phyloP scores from a whole-genome alignment of 2,888 invertebrate species.

The Euspilapteryx auroguttella region DNA sequence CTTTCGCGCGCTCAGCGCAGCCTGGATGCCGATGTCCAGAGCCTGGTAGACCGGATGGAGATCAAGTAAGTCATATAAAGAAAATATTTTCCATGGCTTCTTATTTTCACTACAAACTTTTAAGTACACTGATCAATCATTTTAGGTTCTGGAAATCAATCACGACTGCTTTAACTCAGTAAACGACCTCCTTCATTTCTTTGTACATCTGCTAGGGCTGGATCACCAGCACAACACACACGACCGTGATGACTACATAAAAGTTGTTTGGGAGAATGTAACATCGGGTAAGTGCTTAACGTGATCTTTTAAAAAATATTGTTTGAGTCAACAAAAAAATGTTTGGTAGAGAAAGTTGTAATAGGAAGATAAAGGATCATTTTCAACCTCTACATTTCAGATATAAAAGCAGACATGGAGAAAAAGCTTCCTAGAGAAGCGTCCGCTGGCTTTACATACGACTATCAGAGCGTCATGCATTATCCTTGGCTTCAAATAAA shows the following conservation, averaged over 20 bases:
- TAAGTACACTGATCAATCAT: not conserved
- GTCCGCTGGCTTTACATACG: constrained; percentile 33
- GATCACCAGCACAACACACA: constrained; percentile 51
- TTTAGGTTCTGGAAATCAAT: constrained; percentile 24
- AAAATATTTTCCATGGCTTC: not conserved
- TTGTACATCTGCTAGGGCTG: constrained; percentile 36
- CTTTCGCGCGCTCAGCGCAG: constrained; percentile 18
- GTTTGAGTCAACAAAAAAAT: no score
- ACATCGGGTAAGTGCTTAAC: constrained; percentile 20
- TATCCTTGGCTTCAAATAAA: constrained; percentile 48
- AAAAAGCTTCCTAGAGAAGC: constrained; percentile 29
- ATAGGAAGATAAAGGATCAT: no score
- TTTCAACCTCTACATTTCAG: no score
- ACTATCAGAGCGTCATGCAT: constrained; percentile 51
- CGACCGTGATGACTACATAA: constrained; percentile 34
- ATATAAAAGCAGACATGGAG: constrained; percentile 24
- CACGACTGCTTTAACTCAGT: constrained; percentile 45
- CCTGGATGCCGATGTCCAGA: constrained; percentile 31
- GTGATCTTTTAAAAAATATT: no score
- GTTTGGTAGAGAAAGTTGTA: no score
- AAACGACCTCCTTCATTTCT: constrained; percentile 38
- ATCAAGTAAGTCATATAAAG: constrained; percentile 9
- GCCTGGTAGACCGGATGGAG: constrained; percentile 19
- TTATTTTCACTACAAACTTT: not conserved
- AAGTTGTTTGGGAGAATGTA: constrained; percentile 33